These are phyloP conservation scores for Tinea pellionella DNA, from an alignment of 2,888 invertebrate genomes.

Conservation along the genomic window DNA sequence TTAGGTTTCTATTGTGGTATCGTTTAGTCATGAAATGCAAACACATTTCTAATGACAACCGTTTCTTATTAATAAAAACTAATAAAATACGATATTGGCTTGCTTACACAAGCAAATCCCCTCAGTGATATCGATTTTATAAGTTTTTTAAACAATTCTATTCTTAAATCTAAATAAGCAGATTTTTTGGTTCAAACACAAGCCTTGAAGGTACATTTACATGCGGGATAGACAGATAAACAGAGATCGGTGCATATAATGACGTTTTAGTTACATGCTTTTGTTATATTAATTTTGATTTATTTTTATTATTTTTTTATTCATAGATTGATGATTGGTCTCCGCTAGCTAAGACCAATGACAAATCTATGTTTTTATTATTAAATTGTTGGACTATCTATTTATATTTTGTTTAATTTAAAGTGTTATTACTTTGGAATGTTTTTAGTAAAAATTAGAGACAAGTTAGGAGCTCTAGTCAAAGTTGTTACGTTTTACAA, in stretches of 20 bases:
- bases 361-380: too few relatives aligned
- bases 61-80: too few relatives aligned
- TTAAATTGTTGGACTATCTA: not conserved
- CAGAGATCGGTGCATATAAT: not conserved
- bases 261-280: not conserved
- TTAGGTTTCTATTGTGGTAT: conserved; percentile 10
- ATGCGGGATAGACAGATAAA: not conserved
- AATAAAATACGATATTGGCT: too few relatives aligned
- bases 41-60: too few relatives aligned
- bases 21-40: not conserved
- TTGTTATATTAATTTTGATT: not conserved
- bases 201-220: not conserved
- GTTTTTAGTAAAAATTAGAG: not conserved
- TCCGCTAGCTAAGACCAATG: too few relatives aligned
- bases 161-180: not conserved
- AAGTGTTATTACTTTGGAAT: not conserved
- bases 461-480: not conserved
- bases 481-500: not conserved
- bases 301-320: too few relatives aligned
- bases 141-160: too few relatives aligned
- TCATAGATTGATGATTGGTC: too few relatives aligned
- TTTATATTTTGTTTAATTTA: not conserved
- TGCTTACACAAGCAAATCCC: too few relatives aligned
- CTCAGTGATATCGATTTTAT: too few relatives aligned
- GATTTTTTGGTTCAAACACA: not conserved